Evolutionary conservation across 1,140 invertebrate genomes (phyloP).

Genomic region (Eriosoma lanigerum): DNA sequence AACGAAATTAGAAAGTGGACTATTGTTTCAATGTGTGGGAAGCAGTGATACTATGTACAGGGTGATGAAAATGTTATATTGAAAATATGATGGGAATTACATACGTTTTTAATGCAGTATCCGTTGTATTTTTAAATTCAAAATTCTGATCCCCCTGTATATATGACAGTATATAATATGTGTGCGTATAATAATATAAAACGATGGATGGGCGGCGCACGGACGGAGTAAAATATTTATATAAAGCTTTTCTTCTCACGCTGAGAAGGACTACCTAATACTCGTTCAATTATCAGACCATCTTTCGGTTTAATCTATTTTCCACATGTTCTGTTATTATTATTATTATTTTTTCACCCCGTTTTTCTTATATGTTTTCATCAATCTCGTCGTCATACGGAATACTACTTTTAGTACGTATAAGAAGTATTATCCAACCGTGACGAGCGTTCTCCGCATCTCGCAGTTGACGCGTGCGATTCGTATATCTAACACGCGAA

Average conservation of each 20-base stretch:
- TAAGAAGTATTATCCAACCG: too few species aligned
- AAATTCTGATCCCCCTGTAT: too few species aligned
- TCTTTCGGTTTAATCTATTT: slow-evolving; percentile 46
- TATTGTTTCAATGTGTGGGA: slow-evolving; percentile 51
- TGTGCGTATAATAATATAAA: slow-evolving; percentile 35
- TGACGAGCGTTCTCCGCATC: not conserved
- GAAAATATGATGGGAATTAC: too few species aligned
- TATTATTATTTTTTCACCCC: not conserved
- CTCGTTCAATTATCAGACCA: slow-evolving; percentile 48
- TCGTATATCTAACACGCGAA: not conserved
- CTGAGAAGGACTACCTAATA: not conserved
- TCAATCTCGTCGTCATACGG: not conserved
- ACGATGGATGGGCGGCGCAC: not conserved
- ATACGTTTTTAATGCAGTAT: too few species aligned
- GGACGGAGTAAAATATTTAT: not conserved
- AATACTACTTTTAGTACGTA: too few species aligned
- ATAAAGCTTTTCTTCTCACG: slow-evolving; percentile 48
- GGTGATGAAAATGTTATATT: too few species aligned
- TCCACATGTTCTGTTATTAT: slow-evolving; percentile 39
- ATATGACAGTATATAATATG: too few species aligned
- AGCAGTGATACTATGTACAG: slow-evolving; percentile 32
- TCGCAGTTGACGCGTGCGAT: too few species aligned
- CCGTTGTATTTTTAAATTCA: too few species aligned
- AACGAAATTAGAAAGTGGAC: slow-evolving; percentile 41
- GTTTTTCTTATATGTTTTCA: not conserved